Conservation (phyloP, 1,140 invertebrate species). For the Heliconius melpomene region DNA sequence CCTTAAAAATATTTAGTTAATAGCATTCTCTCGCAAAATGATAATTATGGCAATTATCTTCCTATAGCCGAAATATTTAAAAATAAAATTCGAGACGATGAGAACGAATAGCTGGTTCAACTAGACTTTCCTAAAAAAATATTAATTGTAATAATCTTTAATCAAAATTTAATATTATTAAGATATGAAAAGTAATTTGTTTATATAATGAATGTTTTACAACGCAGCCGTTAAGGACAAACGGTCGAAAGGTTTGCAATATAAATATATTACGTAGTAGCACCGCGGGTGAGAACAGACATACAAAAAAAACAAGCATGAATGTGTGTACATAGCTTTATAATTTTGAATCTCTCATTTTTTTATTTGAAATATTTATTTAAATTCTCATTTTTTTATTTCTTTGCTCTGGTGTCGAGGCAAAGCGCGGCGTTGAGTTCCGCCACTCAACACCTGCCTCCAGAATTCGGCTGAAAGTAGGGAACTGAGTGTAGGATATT, state of each 20-base stretch:
- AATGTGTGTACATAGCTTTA: constrained; percentile 3
- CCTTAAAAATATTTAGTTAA: too few relatives aligned
- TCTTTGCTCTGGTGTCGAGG: too few relatives aligned
- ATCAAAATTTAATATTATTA: not conserved
- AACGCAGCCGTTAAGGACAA: constrained; percentile 76
- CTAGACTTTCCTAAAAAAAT: too few relatives aligned
- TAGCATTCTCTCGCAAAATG: too few relatives aligned
- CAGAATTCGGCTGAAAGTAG: too few relatives aligned
- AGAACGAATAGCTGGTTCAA: too few relatives aligned
- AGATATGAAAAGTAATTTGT: not conserved
- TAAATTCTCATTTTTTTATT: not conserved
- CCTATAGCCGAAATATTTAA: too few relatives aligned
- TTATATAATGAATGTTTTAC: constrained; percentile 55
- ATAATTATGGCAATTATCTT: too few relatives aligned
- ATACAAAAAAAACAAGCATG: constrained; percentile 6
- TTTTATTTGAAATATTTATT: not conserved
- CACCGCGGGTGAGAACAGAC: constrained; percentile 45
- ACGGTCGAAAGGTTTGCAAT: constrained; percentile 74
- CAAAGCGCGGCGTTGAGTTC: too few relatives aligned
- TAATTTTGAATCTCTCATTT: not conserved
- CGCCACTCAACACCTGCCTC: too few relatives aligned
- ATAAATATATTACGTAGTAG: constrained; percentile 64
- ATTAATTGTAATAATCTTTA: not conserved
- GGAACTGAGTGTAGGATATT: too few relatives aligned
- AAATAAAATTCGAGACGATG: too few relatives aligned